Percentiles rank a stretch among this genome's conserved stretches.
Conservation (phyloP, 2,888 invertebrate genomes). For the Phortica magna region DNA sequence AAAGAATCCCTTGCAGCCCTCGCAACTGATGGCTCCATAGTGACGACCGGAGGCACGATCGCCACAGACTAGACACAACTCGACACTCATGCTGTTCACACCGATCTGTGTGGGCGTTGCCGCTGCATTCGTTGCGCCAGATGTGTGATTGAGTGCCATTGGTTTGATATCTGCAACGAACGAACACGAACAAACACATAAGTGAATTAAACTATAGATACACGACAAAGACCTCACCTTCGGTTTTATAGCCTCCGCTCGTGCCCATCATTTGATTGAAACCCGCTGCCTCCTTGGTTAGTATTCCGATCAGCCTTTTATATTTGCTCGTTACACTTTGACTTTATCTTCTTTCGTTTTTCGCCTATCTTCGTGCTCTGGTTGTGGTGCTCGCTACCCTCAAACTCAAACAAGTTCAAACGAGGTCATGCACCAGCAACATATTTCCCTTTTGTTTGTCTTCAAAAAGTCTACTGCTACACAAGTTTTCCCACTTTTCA, state of each 20-base stretch:
- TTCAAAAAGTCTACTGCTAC: neutral
- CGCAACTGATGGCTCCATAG: conserved; percentile 93
- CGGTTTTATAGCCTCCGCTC: conserved; percentile 71
- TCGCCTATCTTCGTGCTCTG: conserved; percentile 20
- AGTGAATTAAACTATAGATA: neutral
- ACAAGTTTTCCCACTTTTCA: neutral
- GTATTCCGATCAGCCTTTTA: neutral
- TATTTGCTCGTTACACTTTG: neutral
- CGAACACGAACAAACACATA: conserved; percentile 39
- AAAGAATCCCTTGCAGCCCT: conserved; percentile 99
- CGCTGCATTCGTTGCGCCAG: conserved; percentile 38
- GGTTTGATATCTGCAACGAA: conserved; percentile 54
- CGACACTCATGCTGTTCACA: conserved; percentile 77
- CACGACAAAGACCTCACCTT: conserved; percentile 63
- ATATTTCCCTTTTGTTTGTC: neutral
- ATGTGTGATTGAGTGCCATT: conserved; percentile 57
- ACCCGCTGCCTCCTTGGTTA: conserved; percentile 45
- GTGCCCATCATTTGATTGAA: conserved; percentile 53
- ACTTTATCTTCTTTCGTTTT: conserved; percentile 15
- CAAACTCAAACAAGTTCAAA: conserved; percentile 20
- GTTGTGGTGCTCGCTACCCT: conserved; percentile 12
- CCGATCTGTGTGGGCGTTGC: conserved; percentile 49
- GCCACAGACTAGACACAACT: conserved; percentile 96
- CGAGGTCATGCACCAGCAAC: conserved; percentile 22
- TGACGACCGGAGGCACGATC: conserved; percentile 97